Base-by-base conservation (phyloP, 2,797 vertebrate species). In the Chelonia mydas region DNA sequence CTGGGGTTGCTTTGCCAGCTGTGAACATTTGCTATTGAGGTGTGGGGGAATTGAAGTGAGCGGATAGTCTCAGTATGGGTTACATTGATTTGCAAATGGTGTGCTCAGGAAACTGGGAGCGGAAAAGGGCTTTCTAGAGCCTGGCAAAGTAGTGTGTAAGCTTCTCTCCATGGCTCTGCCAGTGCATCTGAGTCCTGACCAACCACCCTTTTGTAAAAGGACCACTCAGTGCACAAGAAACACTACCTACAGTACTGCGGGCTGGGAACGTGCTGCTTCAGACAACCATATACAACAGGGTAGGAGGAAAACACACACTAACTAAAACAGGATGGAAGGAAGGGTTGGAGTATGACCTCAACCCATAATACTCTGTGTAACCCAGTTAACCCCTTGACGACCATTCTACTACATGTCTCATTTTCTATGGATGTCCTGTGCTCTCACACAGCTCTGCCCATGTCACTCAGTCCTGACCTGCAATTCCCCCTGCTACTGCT, bases 71-170 rank as follows among this genome's bases (percentile, higher is more conserved):
- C 78, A 80, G 11, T 72, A 3, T 16, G 10, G 91, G 3, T 16
- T 90, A 82, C 27, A 49, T 10, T 23, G 54, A 54, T 49, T 49
- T 3, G 37, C n/a, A 54, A 5, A 7, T 1, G 9, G 1, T 78
- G 78, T 53, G 47, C 3, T 47, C 88, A 13, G 33, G 27, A 50
- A 0, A 0, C 27, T 31, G 45, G n/a, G 11, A 49, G 74, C 33
- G 1, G 45, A 21, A 59, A 51, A 74, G 57, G 51, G 21, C 0
- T 0, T 33, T 50, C 27, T 54, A 3, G 72, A 51, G 21, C 33
- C 33, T 31, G 50, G 3, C 0, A 0, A 0, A 0, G 53, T 74
- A 12, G 37, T 7, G 6, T 74, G 28, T 37, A 6, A 2, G 3
- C 19, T 27, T 11, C 21, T 13, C 7, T 27, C 31, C 61, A 23